Evolutionary conservation across 2,113 vertebrate species (phyloP), one percentile per base, ranked within the genome.

Genomic region (Emydocephalus ijimae): DNA sequence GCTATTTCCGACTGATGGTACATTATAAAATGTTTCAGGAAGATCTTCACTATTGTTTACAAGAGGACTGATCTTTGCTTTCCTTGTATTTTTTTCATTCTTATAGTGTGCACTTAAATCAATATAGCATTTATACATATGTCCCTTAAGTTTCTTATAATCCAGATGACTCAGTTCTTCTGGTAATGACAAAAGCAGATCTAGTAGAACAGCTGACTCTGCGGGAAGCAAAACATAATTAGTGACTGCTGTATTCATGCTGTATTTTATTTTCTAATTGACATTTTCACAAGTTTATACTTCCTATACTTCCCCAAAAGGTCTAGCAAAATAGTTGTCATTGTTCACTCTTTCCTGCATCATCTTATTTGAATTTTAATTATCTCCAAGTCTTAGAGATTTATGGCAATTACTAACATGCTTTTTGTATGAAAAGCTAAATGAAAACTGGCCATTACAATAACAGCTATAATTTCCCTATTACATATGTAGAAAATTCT

Each of bases 161-260:
- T 97, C 94, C 64, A 97, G 93, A 20, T 0, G 93, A 3, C 55
- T 39, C 85, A 97, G 91, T 74, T 97, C 96, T 59, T 96, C 92
- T 0, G 96, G 96, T 8, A 97, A 96, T 0, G 96, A 94, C 86
- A 94, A 39, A 59, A 97, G 94, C 88, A 97, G 92, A 89, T 95
- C 95, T 0, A 97, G 96, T 29, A 97, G 89, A 56, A 97, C 97
- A 2, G 97, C 96, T 0, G 97, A 94, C 85, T 97, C 97, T 97
- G 74, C 15, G 56, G 4, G 92, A 69, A 94, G 50, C 45, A 87
- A 92, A 86, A 50, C 5, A 6, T 56, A 54, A 14, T 3, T 9
- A 34, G 20, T 1, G 18, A 8, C 4, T 12, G 81, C n/a, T n/a
- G n/a, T n/a, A 26, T 26, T 20, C 52, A 91, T 7, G 24, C n/a